These are phyloP conservation scores for Eolophus roseicapilla DNA, from an alignment of 2,113 vertebrate species.

Conservation along the genomic window DNA sequence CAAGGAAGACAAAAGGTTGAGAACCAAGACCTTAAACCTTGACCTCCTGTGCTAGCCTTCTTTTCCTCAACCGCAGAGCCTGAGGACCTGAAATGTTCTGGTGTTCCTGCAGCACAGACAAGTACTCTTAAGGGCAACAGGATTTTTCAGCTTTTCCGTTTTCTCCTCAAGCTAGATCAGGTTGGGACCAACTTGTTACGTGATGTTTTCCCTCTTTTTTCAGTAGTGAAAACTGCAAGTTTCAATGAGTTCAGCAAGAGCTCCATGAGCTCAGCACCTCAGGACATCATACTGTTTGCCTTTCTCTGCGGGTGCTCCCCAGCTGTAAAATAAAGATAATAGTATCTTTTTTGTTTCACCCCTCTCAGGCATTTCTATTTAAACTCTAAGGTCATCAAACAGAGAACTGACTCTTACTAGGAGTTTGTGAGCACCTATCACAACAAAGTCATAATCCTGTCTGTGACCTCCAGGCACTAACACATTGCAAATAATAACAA, in stretches of 20 bases:
- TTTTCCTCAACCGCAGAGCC: not conserved
- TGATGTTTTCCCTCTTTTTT: not conserved
- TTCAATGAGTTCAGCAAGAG: not conserved
- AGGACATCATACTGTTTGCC: not conserved
- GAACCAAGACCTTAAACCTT: not conserved
- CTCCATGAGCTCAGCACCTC: not conserved
- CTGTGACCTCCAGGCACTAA: slow-evolving; percentile 34
- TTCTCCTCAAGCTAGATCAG: not conserved
- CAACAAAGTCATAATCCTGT: slow-evolving; percentile 26
- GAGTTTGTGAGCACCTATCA: slow-evolving; percentile 5
- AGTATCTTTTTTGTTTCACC: not conserved
- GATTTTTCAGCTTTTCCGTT: not conserved
- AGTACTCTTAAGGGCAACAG: not conserved
- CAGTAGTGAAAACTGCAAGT: not conserved
- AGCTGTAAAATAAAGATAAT: not conserved
- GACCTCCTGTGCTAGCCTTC: not conserved
- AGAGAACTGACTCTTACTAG: not conserved
- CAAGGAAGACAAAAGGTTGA: not conserved
- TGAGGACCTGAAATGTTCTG: not conserved
- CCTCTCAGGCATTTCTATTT: not conserved
- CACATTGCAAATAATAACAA: slow-evolving; percentile 39
- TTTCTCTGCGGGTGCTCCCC: not conserved
- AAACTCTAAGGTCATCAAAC: not conserved
- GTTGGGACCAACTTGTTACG: not conserved
- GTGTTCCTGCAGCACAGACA: not conserved